Percentiles rank a stretch among this genome's conserved stretches.
Evolutionary conservation across 2,797 vertebrate genomes (phyloP).

Genomic region (Semaprochilodus insignis): DNA sequence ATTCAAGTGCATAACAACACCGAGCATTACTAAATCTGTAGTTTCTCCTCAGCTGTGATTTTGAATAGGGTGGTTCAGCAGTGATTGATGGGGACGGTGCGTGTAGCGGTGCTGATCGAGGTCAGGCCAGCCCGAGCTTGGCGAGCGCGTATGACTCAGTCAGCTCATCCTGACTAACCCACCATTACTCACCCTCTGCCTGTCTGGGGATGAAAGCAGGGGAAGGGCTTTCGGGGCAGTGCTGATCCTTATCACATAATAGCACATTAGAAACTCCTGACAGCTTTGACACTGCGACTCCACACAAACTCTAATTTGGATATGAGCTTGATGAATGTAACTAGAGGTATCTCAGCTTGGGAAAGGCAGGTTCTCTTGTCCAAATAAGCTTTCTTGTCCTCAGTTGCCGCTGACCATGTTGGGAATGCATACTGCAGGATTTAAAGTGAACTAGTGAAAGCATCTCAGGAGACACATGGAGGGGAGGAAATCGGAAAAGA

Average conservation of each 20-base stretch:
- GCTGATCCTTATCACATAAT: constrained; percentile 73
- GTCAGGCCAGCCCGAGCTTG: constrained; percentile 63
- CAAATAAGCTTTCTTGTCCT: constrained; percentile 30
- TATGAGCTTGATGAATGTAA: constrained; percentile 54
- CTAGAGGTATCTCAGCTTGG: constrained; percentile 38
- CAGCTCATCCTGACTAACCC: constrained; percentile 73
- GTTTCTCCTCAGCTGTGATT: constrained; percentile 18
- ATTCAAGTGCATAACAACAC: constrained; percentile 9
- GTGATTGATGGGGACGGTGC: constrained; percentile 52
- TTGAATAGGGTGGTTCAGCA: constrained; percentile 27
- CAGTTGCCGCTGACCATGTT: constrained; percentile 30
- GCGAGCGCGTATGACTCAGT: constrained; percentile 70
- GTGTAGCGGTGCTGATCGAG: constrained; percentile 50
- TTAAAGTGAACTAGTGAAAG: constrained; percentile 61
- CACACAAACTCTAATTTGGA: constrained; percentile 46
- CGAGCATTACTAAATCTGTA: not conserved
- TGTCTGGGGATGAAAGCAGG: constrained; percentile 71
- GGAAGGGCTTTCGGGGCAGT: constrained; percentile 60
- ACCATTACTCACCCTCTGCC: constrained; percentile 73
- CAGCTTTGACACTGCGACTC: constrained; percentile 65
- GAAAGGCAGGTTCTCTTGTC: constrained; percentile 27
- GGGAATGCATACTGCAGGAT: not conserved
- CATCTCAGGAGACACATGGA: constrained; percentile 69
- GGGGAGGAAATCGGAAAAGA: constrained; percentile 69
- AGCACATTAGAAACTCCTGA: constrained; percentile 74